phyloP scores from a whole-genome alignment of 2,113 vertebrate species.

The Archilochus colubris region DNA sequence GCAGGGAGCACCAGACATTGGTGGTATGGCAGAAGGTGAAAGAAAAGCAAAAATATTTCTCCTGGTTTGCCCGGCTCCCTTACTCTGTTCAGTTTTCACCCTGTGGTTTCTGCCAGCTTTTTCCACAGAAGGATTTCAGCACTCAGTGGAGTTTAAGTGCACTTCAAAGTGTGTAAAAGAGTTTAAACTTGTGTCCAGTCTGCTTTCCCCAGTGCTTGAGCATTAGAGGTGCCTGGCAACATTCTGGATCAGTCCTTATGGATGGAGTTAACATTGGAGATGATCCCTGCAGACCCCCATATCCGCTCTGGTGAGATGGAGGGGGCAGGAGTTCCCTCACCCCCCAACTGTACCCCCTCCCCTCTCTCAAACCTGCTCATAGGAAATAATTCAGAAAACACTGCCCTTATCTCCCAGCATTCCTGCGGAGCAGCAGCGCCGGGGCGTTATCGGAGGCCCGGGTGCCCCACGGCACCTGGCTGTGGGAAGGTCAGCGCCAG shows the following conservation, averaged over 20 bases:
- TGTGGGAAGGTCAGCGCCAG: slow-evolving; percentile 43
- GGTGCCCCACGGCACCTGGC: slow-evolving; percentile 45
- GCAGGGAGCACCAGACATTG: not conserved
- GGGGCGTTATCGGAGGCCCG: not conserved
- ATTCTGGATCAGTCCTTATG: not conserved
- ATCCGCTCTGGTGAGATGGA: fast-evolving
- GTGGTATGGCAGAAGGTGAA: not conserved
- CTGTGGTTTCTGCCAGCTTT: not conserved
- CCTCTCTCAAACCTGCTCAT: not conserved
- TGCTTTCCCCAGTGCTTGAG: not conserved
- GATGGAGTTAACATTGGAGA: not conserved
- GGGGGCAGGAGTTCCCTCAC: fast-evolving
- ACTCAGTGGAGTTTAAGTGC: not conserved
- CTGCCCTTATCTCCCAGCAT: not conserved
- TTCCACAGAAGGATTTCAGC: not conserved
- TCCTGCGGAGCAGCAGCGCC: not conserved
- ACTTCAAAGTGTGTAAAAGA: not conserved
- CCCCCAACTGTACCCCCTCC: not conserved
- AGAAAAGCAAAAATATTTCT: not conserved
- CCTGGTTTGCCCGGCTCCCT: not conserved
- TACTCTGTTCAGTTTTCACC: not conserved
- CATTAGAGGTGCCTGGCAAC: not conserved
- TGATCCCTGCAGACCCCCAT: fast-evolving
- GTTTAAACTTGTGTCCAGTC: not conserved
- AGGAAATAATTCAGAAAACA: not conserved